A percentile compares a stretch with the other conserved stretches of the same genome.
Conservation (phyloP, 1,140 invertebrate genomes). For the Neotoxoptera formosana region DNA sequence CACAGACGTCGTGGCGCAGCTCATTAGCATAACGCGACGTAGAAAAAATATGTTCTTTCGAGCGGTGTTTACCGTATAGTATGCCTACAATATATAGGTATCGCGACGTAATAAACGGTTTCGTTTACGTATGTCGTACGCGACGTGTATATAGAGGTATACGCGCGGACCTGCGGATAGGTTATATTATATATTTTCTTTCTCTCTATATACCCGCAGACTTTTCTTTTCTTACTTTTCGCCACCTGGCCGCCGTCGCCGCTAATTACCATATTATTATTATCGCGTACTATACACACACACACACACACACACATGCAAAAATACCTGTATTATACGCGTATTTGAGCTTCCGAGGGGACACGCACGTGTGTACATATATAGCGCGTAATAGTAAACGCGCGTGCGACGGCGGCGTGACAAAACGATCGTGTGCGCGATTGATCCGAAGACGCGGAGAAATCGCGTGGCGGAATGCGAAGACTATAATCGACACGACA, state of each 20-base stretch:
- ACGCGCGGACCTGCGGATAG: too few species aligned
- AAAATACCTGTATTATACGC: background rate
- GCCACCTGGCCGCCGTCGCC: background rate
- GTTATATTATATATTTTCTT: background rate
- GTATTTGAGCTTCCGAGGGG: background rate
- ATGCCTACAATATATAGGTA: background rate
- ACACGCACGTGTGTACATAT: background rate
- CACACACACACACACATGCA: background rate
- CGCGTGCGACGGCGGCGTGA: constrained; percentile 40
- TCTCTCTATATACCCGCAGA: background rate
- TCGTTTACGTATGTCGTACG: background rate
- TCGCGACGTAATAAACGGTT: background rate
- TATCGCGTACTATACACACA: background rate
- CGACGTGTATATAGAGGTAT: background rate
- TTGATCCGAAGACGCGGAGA: constrained; percentile 37
- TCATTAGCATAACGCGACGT: background rate
- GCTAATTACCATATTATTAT: constrained; percentile 51
- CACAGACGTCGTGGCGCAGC: too few species aligned
- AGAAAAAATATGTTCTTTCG: background rate
- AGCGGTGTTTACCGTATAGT: too few species aligned
- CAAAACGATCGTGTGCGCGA: constrained; percentile 55
- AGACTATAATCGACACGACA: background rate
- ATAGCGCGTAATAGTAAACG: too few species aligned
- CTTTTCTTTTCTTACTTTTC: background rate
- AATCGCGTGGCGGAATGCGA: constrained; percentile 51